Conservation (phyloP, 2,888 invertebrate species). For the Lamellibrachia satsuma region DNA sequence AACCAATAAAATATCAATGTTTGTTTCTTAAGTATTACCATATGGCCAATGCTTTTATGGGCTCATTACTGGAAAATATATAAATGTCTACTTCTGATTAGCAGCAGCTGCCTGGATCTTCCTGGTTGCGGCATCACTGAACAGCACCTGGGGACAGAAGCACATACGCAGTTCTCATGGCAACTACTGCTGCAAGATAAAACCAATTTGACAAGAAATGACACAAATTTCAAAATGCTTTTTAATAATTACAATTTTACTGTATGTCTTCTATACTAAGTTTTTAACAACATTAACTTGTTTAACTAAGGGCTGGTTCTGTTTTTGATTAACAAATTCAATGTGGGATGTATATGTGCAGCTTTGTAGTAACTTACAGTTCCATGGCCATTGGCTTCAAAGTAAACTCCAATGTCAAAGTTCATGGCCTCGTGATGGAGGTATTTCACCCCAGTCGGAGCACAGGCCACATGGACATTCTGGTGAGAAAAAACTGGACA, state of each 20-base stretch:
- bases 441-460: conserved; percentile 95
- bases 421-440: conserved; percentile 89
- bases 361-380: conserved; percentile 71
- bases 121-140: conserved; percentile 75
- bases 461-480: conserved; percentile 91
- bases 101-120: conserved; percentile 68
- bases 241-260: too few species aligned
- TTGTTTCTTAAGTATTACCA: too few species aligned
- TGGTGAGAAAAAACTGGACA: conserved; percentile 65
- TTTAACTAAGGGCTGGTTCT: too few species aligned
- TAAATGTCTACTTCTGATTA: conserved; percentile 64
- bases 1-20: too few species aligned
- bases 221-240: too few species aligned
- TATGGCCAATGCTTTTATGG: too few species aligned
- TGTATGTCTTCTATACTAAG: too few species aligned
- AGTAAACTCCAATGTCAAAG: conserved; percentile 96
- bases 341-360: neutral
- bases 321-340: too few species aligned
- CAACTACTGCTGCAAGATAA: too few species aligned
- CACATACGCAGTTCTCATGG: neutral
- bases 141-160: conserved; percentile 70
- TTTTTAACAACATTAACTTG: too few species aligned
- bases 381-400: conserved; percentile 99
- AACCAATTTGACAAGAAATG: too few species aligned
- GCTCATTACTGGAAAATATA: neutral